These are phyloP conservation scores for Brachionus rubens DNA, from an alignment of 1,140 invertebrate species.

Conservation along the genomic window DNA sequence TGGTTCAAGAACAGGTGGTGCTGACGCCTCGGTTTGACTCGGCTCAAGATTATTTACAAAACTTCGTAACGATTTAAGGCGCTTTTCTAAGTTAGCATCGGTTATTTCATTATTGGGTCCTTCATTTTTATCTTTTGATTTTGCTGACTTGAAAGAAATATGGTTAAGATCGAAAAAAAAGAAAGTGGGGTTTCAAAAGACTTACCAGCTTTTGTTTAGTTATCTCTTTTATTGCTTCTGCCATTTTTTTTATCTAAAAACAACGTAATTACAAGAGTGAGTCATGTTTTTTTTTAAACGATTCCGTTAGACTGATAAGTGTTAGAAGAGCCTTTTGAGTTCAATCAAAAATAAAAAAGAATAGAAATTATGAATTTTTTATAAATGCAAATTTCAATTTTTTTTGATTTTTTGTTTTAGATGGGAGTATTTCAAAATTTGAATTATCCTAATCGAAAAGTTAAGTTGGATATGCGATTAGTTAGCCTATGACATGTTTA, in stretches of 20 bases:
- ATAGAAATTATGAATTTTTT: too few species aligned
- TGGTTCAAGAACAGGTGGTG: not conserved
- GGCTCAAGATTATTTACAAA: conserved; percentile 34
- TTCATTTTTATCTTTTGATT: conserved; percentile 5
- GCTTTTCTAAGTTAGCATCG: conserved; percentile 21
- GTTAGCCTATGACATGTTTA: too few species aligned
- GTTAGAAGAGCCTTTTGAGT: too few species aligned
- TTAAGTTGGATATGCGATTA: too few species aligned
- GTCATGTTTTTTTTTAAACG: too few species aligned
- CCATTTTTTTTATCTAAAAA: conserved; percentile 7
- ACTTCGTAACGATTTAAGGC: not conserved
- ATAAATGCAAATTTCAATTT: too few species aligned
- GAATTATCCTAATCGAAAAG: too few species aligned
- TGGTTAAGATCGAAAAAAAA: not conserved
- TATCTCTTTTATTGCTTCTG: conserved; percentile 36
- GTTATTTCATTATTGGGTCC: not conserved
- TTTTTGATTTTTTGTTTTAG: too few species aligned
- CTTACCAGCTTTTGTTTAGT: conserved; percentile 31
- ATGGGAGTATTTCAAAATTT: too few species aligned
- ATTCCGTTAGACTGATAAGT: too few species aligned
- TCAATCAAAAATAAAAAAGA: too few species aligned
- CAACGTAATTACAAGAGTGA: not conserved
- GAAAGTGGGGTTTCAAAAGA: not conserved
- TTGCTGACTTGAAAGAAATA: not conserved
- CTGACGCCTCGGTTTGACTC: not conserved